These are phyloP conservation scores for Dendrocincla fuliginosa DNA, from an alignment of 2,797 vertebrate species.

Conservation along the genomic window DNA sequence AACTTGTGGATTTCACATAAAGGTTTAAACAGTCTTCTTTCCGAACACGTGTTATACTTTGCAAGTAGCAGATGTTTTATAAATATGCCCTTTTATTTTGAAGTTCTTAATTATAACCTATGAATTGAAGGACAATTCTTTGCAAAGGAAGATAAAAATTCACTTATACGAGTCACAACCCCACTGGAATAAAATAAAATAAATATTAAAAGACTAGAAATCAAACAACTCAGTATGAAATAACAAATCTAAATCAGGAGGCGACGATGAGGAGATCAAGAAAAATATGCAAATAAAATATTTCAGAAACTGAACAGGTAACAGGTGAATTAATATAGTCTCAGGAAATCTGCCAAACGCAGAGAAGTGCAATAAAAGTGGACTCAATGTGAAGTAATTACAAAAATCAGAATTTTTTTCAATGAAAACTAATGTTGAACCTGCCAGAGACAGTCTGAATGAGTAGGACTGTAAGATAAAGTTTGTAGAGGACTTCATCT, in stretches of 20 bases:
- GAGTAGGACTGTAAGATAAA: neutral
- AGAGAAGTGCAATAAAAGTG: neutral
- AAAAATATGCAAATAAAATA: neutral
- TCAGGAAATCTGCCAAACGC: conserved; percentile 16
- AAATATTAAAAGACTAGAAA: conserved; percentile 55
- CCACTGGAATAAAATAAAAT: neutral
- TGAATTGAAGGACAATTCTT: neutral
- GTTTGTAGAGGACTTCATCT: neutral
- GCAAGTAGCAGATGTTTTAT: neutral
- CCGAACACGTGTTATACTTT: neutral
- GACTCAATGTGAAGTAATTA: conserved; percentile 9
- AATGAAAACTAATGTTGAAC: neutral
- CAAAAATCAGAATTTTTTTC: neutral
- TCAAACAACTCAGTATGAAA: conserved; percentile 49
- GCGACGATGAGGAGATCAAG: conserved; percentile 39
- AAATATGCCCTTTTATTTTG: neutral
- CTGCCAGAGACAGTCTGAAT: neutral
- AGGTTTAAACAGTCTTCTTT: neutral
- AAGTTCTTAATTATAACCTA: neutral
- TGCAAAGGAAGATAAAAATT: neutral
- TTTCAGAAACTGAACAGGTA: neutral
- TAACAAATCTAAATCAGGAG: conserved; percentile 40
- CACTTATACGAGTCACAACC: neutral
- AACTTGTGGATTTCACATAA: neutral
- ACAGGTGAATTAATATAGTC: conserved; percentile 10